phyloP scores from a whole-genome alignment of 2,888 invertebrate species.

The Cantharis rufa region DNA sequence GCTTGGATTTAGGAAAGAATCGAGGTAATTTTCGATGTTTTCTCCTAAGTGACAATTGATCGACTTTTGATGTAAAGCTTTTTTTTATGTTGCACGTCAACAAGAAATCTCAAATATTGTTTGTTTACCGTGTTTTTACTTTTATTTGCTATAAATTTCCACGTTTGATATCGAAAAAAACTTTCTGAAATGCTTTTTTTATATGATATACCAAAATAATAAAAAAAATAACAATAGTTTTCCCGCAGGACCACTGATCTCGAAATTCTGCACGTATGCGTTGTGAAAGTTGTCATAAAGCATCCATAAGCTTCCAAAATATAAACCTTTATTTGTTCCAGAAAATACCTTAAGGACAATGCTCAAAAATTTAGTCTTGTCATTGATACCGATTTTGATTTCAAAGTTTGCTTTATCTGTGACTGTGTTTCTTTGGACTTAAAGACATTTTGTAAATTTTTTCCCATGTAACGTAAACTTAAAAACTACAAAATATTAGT shows the following conservation, averaged over 20 bases:
- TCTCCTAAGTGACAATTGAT: background rate
- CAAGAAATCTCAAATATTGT: background rate
- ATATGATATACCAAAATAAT: background rate
- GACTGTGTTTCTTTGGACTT: too few species aligned
- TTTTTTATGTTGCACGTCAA: background rate
- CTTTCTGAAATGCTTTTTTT: background rate
- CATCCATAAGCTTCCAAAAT: background rate
- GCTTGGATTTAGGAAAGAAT: background rate
- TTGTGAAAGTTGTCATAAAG: too few species aligned
- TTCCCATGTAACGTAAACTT: too few species aligned
- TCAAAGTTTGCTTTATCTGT: too few species aligned
- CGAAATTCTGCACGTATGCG: too few species aligned
- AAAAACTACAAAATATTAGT: too few species aligned
- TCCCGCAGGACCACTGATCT: too few species aligned
- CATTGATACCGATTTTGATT: too few species aligned
- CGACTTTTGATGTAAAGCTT: background rate
- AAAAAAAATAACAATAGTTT: background rate
- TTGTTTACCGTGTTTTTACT: background rate
- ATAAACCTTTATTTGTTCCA: too few species aligned
- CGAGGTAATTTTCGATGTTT: background rate
- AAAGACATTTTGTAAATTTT: too few species aligned
- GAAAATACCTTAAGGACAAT: too few species aligned
- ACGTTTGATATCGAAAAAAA: background rate
- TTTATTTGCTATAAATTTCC: background rate
- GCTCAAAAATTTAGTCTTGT: too few species aligned